Evolutionary conservation across 2,113 vertebrate species (phyloP), one percentile per base, ranked within the genome.

Genomic region (Tetrao urogallus): DNA sequence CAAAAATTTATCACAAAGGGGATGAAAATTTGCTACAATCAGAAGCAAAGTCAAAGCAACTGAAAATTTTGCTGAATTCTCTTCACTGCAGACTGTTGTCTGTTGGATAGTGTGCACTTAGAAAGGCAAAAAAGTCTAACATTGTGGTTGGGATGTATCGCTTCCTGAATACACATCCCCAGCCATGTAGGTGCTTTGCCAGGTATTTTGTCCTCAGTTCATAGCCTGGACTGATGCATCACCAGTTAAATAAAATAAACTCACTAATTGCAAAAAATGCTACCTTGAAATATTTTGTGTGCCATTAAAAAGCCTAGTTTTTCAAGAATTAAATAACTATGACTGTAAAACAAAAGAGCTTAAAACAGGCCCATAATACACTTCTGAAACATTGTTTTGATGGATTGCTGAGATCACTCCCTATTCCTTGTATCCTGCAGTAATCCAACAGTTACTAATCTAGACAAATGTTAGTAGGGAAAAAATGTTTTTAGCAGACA

Each of bases 361-460:
- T 93, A 80, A 75, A 82, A 72, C 74, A 65, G 67, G 45, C 91
- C 88, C 43, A 66, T 66, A 17, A 47, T 82, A 95, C 82, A 73
- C 83, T 92, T 96, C 79, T 61, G 76, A 80, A 88, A 92, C 12
- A 16, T 69, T 81, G 56, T 96, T 97, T 87, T 95, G 93, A 93
- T 95, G 73, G 65, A 63, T 95, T 88, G 79, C 90, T 97, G 82
- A 90, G 95, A 95, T 97, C 86, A 86, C 74, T 94, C 60, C 57
- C 64, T 79, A 30, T 72, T 91, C 79, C 89, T 95, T 67, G 66
- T 82, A 88, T 88, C 66, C 73, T 77, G n/a, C 64, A 71, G 95
- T 97, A 96, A 94, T 90, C 98, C 97, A 96, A 97, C 95, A 96
- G 97, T 98, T 98, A 97, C 97, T 95, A 97, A 97, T 96, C 97